Evolutionary conservation across 2,888 invertebrate genomes (phyloP), one percentile per base, ranked within the genome.

Genomic region (Cephus pulcher): DNA sequence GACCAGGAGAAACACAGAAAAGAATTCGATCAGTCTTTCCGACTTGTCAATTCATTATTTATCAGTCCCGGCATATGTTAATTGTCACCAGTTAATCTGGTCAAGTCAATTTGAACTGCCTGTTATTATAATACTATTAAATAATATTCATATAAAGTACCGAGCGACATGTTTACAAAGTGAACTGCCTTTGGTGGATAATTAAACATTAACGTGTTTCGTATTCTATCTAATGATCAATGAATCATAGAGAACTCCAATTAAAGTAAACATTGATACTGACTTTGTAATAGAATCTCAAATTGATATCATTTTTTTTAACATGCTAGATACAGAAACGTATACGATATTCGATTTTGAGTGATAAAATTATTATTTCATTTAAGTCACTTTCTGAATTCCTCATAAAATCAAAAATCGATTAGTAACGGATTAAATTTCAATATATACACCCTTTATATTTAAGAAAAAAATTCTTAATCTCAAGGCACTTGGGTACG

Each of bases 401-500:
- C 23, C 56, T 56, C 23, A 2, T 23, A 2, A 9, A 56, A 56
- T 56, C 56, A 2, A 23, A 23, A 23, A 56, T 56, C 56, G 23
- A 56, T 56, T 23, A 56, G 23, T 23, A 9, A 56, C 56, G 56
- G 56, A 56, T 56, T 23, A 9, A 56, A 56, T 56, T 56, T 56
- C 56, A 56, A 56, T 56, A 56, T 56, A 23, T 56, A 56, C 56
- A 56, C 56, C 56, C 56, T 23, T 56, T 56, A 56, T 56, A 2
- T 56, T 56, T 56, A 56, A 23, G 56, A 56, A 71, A 32, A 30
- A 71, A 71, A 33, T 71, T 71, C 71, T 71, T 71, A 32, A 33
- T 71, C 71, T 71, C 71, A 71, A 71, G 71, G 71, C 71, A 71
- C 71, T 71, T 71, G 71, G 32, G 71, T 71, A 71, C 23, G 34